Evolutionary conservation across 2,888 invertebrate genomes (phyloP), one percentile per base, ranked within the genome.

Genomic region (Apodemia duryi): DNA sequence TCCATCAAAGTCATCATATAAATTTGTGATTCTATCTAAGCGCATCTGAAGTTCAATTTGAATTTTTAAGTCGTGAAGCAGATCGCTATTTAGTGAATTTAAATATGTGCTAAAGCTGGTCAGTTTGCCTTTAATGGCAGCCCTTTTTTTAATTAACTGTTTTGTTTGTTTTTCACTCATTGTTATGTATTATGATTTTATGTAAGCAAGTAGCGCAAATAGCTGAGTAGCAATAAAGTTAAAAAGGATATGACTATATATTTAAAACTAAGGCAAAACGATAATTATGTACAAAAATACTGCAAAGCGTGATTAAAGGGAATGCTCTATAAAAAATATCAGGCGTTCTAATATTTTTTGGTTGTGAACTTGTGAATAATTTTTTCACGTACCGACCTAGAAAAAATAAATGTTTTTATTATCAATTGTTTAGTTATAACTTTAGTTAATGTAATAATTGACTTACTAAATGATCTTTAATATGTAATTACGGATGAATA

Each of bases 91-190:
- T 13, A 63, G 28, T 7, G 38, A 54, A 63, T 54, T 51, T 49
- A 67, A 21, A 43, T 67, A 67, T 6, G 51, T 64, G 41, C 28
- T 49, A 64, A 64, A 66, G 9, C 38, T 66, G 35, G 64, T 67
- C 3, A 67, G 35, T 46, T 67, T 67, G 0, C 62, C 49, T 63
- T 67, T 66, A 51, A 66, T 43, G 2, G 62, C 21, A n/a, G 46
- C 49, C 2, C 67, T 62, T 52, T 62, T 64, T 57, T 62, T 64
- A 43, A 66, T 66, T 6, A 65, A n/a, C 21, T 61, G 61, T 61
- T 61, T 61, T 61, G 28, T 61, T 61, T 41, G 61, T 35, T 61
- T 54, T 49, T 21, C 63, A 61, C 11, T 32, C 54, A 54, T 63
- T 51, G 7, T 51, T 51, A 51, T 51, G 11, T 51, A 7, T n/a